Evolutionary conservation across 35 echinoderm and acorn worm genomes (phyloP), one percentile per base, ranked within the genome.

Genomic region (Strongylocentrotus purpuratus): DNA sequence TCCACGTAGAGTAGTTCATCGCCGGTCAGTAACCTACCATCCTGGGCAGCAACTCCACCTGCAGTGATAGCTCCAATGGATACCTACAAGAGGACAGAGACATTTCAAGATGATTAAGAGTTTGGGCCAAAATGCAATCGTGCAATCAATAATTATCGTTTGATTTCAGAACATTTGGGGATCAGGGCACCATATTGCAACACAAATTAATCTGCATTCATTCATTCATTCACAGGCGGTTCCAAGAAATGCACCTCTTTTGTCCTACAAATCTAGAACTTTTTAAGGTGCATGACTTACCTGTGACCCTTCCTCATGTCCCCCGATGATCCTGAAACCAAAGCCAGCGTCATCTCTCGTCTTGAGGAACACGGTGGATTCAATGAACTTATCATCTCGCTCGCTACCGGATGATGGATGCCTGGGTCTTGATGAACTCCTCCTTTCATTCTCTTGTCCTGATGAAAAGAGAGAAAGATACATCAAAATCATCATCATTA

Each of bases 1-100:
- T 99, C 98, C 33, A 98, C 95, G 50, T 99, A 99, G 31, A 99
- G 96, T n/a, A 99, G 88, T 61, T 99, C 97, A 95, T 99, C 98
- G 17, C 97, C 98, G 11, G 95, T 97, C 71, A 86, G 60, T 22
- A 99, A 94, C 32, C 98, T 87, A 31, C 98, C 98, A 95, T 99
- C 98, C n/a, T 96, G 32, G 87, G 97, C 96, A 35, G 98, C 98
- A 59, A 97, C 97, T 48, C 98, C 97, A n/a, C 96, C 95, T 14
- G 90, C 52, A 7, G 96, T 95, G n/a, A 99, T 98, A 31, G 96
- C 94, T 70, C 96, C 98, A 32, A 99, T 96, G 88, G 98, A 95
- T 41, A 99, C 98, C 98, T 99, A 71, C 4, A 87, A 90, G 20
- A 94, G 46, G 46, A 88, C 32, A 95, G 87, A 70, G 7, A 78